Conservation (phyloP, 2,113 vertebrate species). For the Chauna torquata region DNA sequence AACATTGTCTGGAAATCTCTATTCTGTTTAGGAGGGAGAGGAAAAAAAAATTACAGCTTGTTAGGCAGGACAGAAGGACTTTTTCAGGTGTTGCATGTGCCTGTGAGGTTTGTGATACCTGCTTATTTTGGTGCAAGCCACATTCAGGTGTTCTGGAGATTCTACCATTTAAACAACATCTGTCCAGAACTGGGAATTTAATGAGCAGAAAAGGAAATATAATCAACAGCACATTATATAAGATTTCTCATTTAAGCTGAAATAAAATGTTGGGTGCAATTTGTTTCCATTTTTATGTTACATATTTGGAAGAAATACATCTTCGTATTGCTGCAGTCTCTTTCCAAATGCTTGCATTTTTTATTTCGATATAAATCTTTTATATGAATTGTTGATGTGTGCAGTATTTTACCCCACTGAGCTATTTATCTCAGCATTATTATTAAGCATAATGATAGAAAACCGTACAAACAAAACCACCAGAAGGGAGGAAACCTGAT, state of each 20-base stretch:
- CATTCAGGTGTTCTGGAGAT: not conserved
- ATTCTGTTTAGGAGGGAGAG: not conserved
- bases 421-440: slow-evolving; percentile 16
- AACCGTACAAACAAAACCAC: not conserved
- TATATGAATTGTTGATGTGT: slow-evolving; percentile 15
- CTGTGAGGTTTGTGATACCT: not conserved
- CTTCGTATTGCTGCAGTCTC: slow-evolving; percentile 27
- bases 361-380: slow-evolving; percentile 35
- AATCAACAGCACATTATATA: slow-evolving; percentile 13
- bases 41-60: not conserved
- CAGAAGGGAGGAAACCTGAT: not conserved
- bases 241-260: slow-evolving; percentile 22
- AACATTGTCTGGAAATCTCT: not conserved
- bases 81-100: not conserved
- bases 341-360: slow-evolving; percentile 4
- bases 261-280: slow-evolving; percentile 31
- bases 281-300: slow-evolving; percentile 14
- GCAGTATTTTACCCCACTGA: slow-evolving; percentile 6
- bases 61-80: not conserved
- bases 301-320: slow-evolving; percentile 28
- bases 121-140: not conserved
- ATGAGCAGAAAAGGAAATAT: slow-evolving; percentile 33
- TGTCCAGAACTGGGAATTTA: slow-evolving; percentile 5
- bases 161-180: slow-evolving; percentile 9
- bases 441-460: slow-evolving; percentile 34